These are phyloP conservation scores for Dolichopus griseipennis DNA, from an alignment of 2,888 invertebrate genomes.

Conservation along the genomic window DNA sequence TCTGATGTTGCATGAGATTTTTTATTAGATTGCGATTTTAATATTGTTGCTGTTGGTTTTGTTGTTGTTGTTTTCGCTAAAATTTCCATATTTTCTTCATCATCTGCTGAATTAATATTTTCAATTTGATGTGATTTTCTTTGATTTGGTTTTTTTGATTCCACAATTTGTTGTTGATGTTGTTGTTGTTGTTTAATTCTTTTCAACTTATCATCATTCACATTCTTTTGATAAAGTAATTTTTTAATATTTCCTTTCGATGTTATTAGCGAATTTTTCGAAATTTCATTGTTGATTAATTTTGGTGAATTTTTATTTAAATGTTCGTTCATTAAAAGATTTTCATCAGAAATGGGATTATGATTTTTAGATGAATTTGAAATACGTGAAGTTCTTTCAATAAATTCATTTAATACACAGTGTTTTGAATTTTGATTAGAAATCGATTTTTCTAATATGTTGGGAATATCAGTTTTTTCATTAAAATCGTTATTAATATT, in stretches of 20 bases:
- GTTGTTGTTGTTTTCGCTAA: conserved; percentile 11
- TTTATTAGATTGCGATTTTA: conserved; percentile 27
- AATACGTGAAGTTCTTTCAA: neutral
- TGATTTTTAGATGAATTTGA: neutral
- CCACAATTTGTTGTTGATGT: too few relatives aligned
- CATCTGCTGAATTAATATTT: conserved; percentile 11
- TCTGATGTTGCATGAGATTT: conserved; percentile 21
- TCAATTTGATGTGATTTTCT: neutral
- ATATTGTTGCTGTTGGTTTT: conserved; percentile 30
- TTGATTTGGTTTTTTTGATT: neutral
- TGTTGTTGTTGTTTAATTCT: neutral
- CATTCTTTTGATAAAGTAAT: neutral
- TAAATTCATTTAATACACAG: too few relatives aligned
- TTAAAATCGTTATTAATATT: too few relatives aligned
- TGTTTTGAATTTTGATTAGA: too few relatives aligned
- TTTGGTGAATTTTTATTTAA: neutral
- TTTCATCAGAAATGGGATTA: neutral
- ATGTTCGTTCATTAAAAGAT: neutral
- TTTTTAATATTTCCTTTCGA: neutral
- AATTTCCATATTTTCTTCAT: conserved; percentile 11
- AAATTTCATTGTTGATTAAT: neutral
- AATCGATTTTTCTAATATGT: too few relatives aligned
- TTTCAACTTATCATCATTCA: neutral
- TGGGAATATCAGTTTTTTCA: too few relatives aligned
- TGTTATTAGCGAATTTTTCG: neutral